phyloP scores from a whole-genome alignment of 92 coral and sea anemone genomes.

The Zoanthus solanderi region DNA sequence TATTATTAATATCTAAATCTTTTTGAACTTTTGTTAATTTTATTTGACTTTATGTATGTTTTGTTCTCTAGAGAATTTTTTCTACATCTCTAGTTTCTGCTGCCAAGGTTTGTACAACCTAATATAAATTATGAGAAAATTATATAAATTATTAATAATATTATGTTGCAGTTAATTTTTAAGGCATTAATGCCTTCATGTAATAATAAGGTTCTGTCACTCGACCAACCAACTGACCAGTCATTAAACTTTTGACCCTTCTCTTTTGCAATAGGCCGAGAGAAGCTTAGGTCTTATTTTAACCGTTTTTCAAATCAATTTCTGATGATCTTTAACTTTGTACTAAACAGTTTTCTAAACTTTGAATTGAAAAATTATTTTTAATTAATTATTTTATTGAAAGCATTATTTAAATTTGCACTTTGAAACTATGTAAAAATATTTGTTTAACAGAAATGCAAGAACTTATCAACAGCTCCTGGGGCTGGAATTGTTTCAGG shows the following conservation, averaged over 20 bases:
- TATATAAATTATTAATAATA: background rate
- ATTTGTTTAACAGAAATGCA: constrained; percentile 52
- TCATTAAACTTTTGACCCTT: no score
- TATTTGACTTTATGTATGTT: no score
- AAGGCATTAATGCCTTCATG: no score
- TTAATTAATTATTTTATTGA: background rate
- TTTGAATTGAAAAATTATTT: no score
- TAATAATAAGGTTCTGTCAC: no score
- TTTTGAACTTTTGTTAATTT: background rate
- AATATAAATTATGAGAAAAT: background rate
- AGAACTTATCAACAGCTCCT: constrained; percentile 58
- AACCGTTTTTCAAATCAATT: no score
- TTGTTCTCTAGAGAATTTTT: constrained; percentile 56
- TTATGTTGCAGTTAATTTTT: background rate
- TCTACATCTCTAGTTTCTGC: constrained; percentile 59
- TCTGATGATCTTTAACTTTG: no score
- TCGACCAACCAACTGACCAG: no score
- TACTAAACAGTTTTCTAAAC: no score
- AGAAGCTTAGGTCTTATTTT: no score
- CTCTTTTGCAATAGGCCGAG: no score
- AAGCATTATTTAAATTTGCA: background rate
- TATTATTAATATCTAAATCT: background rate
- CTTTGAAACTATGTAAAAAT: no score
- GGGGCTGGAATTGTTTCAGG: constrained; percentile 67
- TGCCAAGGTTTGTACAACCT: background rate